Percentiles rank a stretch among this genome's conserved stretches.
Conservation (phyloP, 2,113 vertebrate genomes). For the Xenopus borealis region DNA sequence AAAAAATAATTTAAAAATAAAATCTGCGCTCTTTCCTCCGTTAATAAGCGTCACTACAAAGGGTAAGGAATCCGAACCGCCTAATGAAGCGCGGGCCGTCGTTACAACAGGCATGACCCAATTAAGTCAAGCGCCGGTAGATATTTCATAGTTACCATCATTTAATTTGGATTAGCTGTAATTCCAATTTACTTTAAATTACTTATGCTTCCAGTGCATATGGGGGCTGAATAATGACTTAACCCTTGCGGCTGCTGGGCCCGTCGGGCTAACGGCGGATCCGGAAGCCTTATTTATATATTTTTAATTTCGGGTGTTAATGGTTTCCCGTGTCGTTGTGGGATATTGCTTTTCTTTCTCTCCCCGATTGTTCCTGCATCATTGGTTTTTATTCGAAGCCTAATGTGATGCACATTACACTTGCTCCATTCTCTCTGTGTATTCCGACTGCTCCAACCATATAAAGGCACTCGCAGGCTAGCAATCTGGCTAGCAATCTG, state of each 20-base stretch:
- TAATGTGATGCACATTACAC: conserved; percentile 34
- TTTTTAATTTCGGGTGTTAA: too few relatives aligned
- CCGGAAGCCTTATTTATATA: too few relatives aligned
- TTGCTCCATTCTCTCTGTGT: conserved; percentile 22
- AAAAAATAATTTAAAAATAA: conserved; percentile 43
- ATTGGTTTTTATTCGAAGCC: conserved; percentile 43
- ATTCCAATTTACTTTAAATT: conserved; percentile 16
- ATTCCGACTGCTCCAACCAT: conserved; percentile 25
- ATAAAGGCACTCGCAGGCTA: neutral
- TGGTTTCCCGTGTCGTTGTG: neutral
- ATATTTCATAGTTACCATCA: conserved; percentile 15
- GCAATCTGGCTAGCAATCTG: conserved; percentile 8
- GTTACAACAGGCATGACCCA: conserved; percentile 49
- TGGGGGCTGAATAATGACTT: conserved; percentile 17
- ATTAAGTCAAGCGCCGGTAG: conserved; percentile 51
- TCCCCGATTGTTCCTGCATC: conserved; percentile 21
- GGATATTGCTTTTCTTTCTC: neutral
- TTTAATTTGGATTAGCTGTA: conserved; percentile 30
- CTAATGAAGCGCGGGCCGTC: conserved; percentile 47
- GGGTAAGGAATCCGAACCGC: conserved; percentile 52
- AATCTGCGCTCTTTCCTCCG: conserved; percentile 43
- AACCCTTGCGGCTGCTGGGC: neutral
- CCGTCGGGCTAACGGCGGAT: too few relatives aligned
- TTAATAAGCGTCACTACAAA: conserved; percentile 57
- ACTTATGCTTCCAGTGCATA: conserved; percentile 17